Evolutionary conservation across 2,888 invertebrate genomes (phyloP).

Genomic region (Cheilosia variabilis): DNA sequence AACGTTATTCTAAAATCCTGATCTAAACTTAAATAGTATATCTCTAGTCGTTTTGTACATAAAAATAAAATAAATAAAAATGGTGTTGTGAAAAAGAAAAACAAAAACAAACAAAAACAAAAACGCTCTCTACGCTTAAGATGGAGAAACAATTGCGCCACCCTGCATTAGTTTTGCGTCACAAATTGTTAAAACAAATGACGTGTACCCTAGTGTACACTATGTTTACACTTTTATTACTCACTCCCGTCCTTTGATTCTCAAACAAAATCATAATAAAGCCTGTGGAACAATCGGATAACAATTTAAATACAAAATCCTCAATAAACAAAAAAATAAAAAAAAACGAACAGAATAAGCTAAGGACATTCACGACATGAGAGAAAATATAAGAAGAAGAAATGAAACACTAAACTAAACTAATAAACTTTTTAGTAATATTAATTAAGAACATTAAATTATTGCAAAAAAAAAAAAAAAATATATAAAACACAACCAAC

Average conservation of each 20-base stretch:
- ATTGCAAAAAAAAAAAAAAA: constrained; percentile 46
- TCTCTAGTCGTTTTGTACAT: constrained; percentile 76
- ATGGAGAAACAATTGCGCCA: constrained; percentile 17
- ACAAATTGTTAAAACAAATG: constrained; percentile 41
- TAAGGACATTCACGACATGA: constrained; percentile 53
- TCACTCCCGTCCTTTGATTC: constrained; percentile 73
- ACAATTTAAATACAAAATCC: constrained; percentile 23
- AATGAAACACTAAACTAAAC: constrained; percentile 28
- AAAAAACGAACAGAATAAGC: constrained; percentile 18
- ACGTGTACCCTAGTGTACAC: constrained; percentile 69
- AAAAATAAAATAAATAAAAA: constrained; percentile 50
- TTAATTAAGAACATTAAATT: constrained; percentile 64
- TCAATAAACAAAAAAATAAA: constrained; percentile 18
- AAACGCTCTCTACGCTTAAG: constrained; percentile 55
- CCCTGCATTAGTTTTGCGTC: constrained; percentile 50
- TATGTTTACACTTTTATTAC: constrained; percentile 71
- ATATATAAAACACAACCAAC: constrained; percentile 16
- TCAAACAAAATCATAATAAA: constrained; percentile 26
- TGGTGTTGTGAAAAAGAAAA: constrained; percentile 68
- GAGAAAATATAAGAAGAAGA: constrained; percentile 19
- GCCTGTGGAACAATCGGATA: constrained; percentile 69
- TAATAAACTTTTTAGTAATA: constrained; percentile 52
- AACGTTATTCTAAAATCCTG: constrained; percentile 72
- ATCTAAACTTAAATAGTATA: constrained; percentile 74
- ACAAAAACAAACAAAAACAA: constrained; percentile 25